Evolutionary conservation across 2,888 invertebrate genomes (phyloP).

Genomic region (Drosophila prostipennis): DNA sequence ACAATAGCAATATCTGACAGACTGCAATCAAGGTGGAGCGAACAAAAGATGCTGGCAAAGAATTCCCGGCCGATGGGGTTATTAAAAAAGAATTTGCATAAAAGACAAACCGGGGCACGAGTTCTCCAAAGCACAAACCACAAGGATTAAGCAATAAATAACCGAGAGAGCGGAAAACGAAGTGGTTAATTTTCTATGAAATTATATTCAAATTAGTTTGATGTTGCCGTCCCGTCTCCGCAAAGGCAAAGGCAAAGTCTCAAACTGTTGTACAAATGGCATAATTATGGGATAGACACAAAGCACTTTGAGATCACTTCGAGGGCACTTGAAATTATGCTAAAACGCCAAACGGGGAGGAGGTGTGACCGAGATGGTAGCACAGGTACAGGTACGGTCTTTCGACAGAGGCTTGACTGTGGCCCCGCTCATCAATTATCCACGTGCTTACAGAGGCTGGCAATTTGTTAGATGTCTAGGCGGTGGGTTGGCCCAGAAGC

Average conservation of each 20-base stretch:
- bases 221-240: slow-evolving; percentile 45
- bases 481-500: slow-evolving; percentile 21
- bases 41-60: slow-evolving; percentile 39
- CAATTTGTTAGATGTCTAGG: slow-evolving; percentile 70
- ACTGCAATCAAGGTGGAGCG: slow-evolving; percentile 41
- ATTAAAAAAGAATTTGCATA: slow-evolving; percentile 82
- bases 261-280: slow-evolving; percentile 60
- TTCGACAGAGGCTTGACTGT: slow-evolving; percentile 33
- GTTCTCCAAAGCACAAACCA: slow-evolving; percentile 49
- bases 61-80: slow-evolving; percentile 52
- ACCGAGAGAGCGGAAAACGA: slow-evolving; percentile 25
- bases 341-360: slow-evolving; percentile 58
- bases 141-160: slow-evolving; percentile 80
- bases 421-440: slow-evolving; percentile 73
- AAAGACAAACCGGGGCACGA: slow-evolving; percentile 63
- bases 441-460: slow-evolving; percentile 68
- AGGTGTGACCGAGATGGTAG: slow-evolving; percentile 25
- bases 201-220: slow-evolving; percentile 80
- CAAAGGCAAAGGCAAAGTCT: slow-evolving; percentile 35
- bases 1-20: slow-evolving; percentile 50
- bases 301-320: slow-evolving; percentile 43
- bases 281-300: slow-evolving; percentile 65
- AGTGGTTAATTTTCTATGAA: slow-evolving; percentile 62
- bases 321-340: slow-evolving; percentile 70
- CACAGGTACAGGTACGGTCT: slow-evolving; percentile 14